Evolutionary conservation across 2,888 invertebrate species (phyloP).

Genomic region (Acanthosoma haemorrhoidale): DNA sequence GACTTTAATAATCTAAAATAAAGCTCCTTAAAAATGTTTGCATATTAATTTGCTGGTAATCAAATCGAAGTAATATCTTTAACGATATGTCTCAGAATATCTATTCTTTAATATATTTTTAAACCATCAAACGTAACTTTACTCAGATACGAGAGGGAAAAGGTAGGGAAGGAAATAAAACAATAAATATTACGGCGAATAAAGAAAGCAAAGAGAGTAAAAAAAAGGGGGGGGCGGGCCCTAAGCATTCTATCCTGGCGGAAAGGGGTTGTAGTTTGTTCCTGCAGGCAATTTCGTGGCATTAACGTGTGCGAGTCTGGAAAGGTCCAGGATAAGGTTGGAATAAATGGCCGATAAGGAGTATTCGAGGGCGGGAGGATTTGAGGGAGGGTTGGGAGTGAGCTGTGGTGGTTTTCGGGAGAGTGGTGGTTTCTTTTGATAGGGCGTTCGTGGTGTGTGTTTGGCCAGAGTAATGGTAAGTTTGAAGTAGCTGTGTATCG

Average conservation of each 20-base stretch:
- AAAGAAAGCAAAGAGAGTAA: not conserved
- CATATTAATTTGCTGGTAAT: too few species aligned
- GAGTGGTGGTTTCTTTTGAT: not conserved
- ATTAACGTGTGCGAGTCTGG: conserved; percentile 3
- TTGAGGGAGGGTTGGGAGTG: too few species aligned
- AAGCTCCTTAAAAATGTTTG: too few species aligned
- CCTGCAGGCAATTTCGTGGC: not conserved
- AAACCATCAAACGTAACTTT: too few species aligned
- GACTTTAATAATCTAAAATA: too few species aligned
- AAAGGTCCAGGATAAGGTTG: conserved; percentile 1
- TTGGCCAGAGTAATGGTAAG: too few species aligned
- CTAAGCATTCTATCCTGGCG: not conserved
- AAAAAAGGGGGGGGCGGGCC: not conserved
- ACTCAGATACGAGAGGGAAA: not conserved
- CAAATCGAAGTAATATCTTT: too few species aligned
- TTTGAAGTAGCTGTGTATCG: too few species aligned
- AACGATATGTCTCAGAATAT: too few species aligned
- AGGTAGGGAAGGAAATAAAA: not conserved
- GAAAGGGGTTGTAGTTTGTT: conserved; percentile 12
- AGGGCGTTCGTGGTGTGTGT: too few species aligned
- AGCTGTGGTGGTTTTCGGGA: not conserved
- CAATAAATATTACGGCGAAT: not conserved
- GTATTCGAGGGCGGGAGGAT: not conserved
- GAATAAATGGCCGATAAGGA: conserved; percentile 14
- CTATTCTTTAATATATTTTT: too few species aligned